Conservation (phyloP, 1,140 invertebrate genomes). For the Bursaphelenchus mucronatus region DNA sequence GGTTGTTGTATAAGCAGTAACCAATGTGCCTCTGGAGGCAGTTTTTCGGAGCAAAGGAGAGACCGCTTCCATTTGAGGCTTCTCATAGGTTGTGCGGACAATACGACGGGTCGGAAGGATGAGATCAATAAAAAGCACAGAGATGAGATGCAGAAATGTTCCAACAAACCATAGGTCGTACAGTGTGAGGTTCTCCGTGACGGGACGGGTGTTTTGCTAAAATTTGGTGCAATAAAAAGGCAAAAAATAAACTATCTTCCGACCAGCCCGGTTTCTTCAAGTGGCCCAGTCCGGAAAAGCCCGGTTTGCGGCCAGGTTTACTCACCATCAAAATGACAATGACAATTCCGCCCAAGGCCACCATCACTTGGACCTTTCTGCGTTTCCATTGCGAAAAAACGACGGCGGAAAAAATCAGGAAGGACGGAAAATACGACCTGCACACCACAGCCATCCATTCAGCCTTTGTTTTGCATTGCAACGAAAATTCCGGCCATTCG, state of each 20-base stretch:
- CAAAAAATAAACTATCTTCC: too few relatives aligned
- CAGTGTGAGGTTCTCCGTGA: conserved; percentile 12
- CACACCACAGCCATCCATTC: conserved; percentile 37
- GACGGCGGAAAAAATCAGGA: conserved; percentile 35
- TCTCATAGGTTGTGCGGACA: conserved; percentile 24
- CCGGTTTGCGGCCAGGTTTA: too few relatives aligned
- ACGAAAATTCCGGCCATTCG: conserved; percentile 38
- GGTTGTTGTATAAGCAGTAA: background rate
- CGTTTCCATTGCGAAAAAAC: conserved; percentile 52
- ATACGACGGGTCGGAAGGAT: conserved; percentile 27
- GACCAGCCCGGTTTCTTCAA: too few relatives aligned
- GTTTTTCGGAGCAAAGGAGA: background rate
- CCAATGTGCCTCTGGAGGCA: too few relatives aligned
- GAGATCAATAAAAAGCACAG: conserved; percentile 27
- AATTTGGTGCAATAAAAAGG: too few relatives aligned
- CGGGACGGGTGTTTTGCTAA: conserved; percentile 19
- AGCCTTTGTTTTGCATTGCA: conserved; percentile 29
- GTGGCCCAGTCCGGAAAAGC: too few relatives aligned
- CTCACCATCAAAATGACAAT: conserved; percentile 24
- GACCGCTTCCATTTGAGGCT: background rate
- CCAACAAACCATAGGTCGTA: conserved; percentile 32
- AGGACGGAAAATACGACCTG: conserved; percentile 34
- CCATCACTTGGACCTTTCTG: conserved; percentile 43
- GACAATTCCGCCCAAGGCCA: conserved; percentile 31
- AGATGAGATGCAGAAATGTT: conserved; percentile 33